These are phyloP conservation scores for Agrenia bidenticulata DNA, from an alignment of 2,888 invertebrate species.

Conservation along the genomic window DNA sequence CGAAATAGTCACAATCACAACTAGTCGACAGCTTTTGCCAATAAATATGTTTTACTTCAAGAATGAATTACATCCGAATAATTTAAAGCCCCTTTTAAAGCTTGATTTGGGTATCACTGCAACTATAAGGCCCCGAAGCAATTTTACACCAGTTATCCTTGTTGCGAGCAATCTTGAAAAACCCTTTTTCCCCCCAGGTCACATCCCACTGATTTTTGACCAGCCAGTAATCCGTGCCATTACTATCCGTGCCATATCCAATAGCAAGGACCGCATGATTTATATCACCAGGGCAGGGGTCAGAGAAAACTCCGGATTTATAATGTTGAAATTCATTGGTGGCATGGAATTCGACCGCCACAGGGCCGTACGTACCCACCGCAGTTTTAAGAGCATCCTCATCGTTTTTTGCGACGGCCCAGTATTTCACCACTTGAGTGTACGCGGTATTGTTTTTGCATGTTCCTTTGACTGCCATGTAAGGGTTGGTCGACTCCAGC, in stretches of 20 bases:
- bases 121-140: too few relatives aligned
- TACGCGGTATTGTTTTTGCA: conserved; percentile 29
- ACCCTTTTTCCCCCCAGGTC: conserved; percentile 60
- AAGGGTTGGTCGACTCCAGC: conserved; percentile 59
- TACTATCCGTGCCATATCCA: conserved; percentile 59
- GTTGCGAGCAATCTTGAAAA: conserved; percentile 60
- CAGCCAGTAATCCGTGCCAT: conserved; percentile 57
- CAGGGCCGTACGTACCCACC: conserved; percentile 50
- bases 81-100: too few relatives aligned
- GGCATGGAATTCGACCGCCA: conserved; percentile 50
- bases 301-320: conserved; percentile 40
- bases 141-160: too few relatives aligned
- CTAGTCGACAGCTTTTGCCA: too few relatives aligned
- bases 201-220: conserved; percentile 61
- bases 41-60: too few relatives aligned
- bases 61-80: too few relatives aligned
- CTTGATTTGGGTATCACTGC: too few relatives aligned
- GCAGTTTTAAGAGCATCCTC: conserved; percentile 49
- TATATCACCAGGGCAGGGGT: conserved; percentile 55
- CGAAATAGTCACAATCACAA: too few relatives aligned
- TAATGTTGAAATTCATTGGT: conserved; percentile 16
- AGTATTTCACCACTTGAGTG: conserved; percentile 24
- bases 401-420: conserved; percentile 30
- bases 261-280: conserved; percentile 61
- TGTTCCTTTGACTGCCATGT: conserved; percentile 41